Evolutionary conservation across 2,113 vertebrate genomes (phyloP).

Genomic region (Echinops telfairi): DNA sequence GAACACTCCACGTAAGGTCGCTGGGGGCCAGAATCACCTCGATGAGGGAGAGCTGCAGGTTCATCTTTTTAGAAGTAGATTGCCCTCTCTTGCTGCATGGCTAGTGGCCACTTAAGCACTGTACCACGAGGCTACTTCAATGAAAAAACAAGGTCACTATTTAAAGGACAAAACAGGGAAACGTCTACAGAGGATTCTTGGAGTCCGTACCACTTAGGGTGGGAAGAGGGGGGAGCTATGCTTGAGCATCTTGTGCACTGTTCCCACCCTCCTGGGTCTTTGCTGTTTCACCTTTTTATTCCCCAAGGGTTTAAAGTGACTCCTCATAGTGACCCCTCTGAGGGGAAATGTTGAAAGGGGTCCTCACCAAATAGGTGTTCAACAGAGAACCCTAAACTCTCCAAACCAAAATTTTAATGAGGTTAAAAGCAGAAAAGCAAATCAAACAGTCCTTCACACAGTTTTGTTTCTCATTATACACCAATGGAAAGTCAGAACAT

Average conservation of each 20-base stretch:
- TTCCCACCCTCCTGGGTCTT: not conserved
- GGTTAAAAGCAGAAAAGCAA: not conserved
- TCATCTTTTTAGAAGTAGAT: not conserved
- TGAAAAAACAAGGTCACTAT: not conserved
- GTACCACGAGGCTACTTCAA: not conserved
- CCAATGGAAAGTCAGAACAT: conserved; percentile 43
- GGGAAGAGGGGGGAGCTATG: not conserved
- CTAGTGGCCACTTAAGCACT: not conserved
- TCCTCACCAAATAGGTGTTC: not conserved
- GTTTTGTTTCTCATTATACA: conserved; percentile 31
- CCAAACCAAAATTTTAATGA: conserved; percentile 37
- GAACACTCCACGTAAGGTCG: no score
- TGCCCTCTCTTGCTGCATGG: not conserved
- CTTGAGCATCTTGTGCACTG: not conserved
- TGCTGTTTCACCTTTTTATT: not conserved
- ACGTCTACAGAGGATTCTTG: not conserved
- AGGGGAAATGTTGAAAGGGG: not conserved
- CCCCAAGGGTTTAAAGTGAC: not conserved
- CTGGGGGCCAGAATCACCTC: no score
- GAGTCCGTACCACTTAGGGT: not conserved
- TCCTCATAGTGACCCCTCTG: not conserved
- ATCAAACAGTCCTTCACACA: not conserved
- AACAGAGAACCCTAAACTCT: not conserved
- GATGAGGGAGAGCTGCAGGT: no score
- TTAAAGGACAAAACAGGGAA: not conserved